These are phyloP conservation scores for Pangasius djambal DNA, from an alignment of 2,797 vertebrate genomes.

Conservation along the genomic window DNA sequence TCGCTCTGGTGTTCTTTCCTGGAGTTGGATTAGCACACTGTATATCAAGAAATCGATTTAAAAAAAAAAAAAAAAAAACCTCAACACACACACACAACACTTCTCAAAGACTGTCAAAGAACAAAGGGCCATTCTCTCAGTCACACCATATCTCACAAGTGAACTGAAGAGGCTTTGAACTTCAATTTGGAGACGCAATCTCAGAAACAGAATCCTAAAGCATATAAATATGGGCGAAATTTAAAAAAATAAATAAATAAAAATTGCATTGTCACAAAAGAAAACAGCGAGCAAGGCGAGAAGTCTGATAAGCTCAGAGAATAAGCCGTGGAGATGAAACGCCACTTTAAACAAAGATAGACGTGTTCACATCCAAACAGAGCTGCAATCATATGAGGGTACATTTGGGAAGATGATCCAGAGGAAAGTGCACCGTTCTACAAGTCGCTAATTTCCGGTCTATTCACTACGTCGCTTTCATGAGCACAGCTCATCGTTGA, in stretches of 20 bases:
- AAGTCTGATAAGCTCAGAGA: slow-evolving; percentile 49
- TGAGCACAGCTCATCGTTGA: slow-evolving; percentile 9
- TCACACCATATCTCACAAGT: slow-evolving; percentile 68
- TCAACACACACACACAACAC: too few species aligned
- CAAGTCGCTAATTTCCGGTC: slow-evolving; percentile 7
- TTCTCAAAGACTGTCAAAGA: background rate
- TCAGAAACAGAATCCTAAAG: slow-evolving; percentile 73
- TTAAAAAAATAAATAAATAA: slow-evolving; percentile 73
- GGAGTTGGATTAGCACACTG: background rate
- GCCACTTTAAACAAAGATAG: slow-evolving; percentile 16
- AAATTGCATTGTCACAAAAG: slow-evolving; percentile 73
- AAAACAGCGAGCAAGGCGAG: slow-evolving; percentile 59
- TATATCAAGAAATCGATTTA: background rate
- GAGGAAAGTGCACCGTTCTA: background rate
- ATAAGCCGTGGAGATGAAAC: slow-evolving; percentile 21
- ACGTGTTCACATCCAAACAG: background rate
- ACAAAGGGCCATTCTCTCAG: slow-evolving; percentile 42
- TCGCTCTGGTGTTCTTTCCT: background rate
- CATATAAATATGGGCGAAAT: slow-evolving; percentile 69
- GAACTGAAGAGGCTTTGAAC: slow-evolving; percentile 76
- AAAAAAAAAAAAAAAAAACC: background rate
- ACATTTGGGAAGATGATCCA: background rate
- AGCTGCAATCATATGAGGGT: slow-evolving; percentile 1
- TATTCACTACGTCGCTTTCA: background rate
- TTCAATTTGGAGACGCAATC: slow-evolving; percentile 65